Evolutionary conservation across 1,140 invertebrate genomes (phyloP).

Genomic region (Grapholita molesta): DNA sequence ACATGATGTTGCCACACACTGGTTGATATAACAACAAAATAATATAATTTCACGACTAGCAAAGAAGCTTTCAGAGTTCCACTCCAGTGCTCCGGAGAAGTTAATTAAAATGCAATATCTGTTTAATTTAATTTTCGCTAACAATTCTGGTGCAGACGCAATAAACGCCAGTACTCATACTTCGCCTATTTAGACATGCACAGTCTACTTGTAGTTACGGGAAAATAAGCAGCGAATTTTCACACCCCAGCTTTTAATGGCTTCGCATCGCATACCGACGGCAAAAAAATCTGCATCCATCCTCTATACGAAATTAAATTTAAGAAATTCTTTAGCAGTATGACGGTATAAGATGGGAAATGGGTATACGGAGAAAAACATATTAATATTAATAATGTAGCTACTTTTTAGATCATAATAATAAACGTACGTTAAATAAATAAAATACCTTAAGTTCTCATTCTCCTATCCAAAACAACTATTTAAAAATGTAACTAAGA

Average conservation of each 20-base stretch:
- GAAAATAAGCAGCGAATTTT: constrained; percentile 63
- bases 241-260: constrained; percentile 57
- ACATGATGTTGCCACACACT: too few relatives aligned
- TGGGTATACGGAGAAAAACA: too few relatives aligned
- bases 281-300: constrained; percentile 27
- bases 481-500: too few relatives aligned
- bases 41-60: neutral
- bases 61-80: neutral
- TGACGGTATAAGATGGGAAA: too few relatives aligned
- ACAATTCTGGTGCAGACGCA: constrained; percentile 10
- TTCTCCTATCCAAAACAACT: too few relatives aligned
- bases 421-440: too few relatives aligned
- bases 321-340: neutral
- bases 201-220: constrained; percentile 27
- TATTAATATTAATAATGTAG: too few relatives aligned
- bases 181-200: constrained; percentile 10
- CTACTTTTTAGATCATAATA: too few relatives aligned
- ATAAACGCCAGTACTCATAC: constrained; percentile 9
- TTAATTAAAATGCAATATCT: neutral
- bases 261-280: constrained; percentile 40
- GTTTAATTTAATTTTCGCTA: constrained; percentile 4
- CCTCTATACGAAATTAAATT: constrained; percentile 14
- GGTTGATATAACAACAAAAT: neutral
- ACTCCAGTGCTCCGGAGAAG: neutral
- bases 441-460: too few relatives aligned